Base-by-base conservation (phyloP, 2,888 invertebrate species). In the Mimachlamys varia region DNA sequence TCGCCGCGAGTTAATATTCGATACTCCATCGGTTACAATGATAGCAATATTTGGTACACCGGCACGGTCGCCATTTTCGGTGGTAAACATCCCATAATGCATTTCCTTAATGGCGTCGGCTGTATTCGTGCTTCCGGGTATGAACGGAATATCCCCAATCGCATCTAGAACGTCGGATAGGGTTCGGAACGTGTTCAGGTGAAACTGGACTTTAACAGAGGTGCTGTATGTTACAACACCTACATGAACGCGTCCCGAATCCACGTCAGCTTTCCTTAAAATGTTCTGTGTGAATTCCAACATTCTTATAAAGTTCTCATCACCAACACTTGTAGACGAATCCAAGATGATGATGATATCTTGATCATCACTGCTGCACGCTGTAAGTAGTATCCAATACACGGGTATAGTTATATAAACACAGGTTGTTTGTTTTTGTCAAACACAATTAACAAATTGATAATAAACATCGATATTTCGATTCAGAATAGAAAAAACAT, bases 11-110 rank as follows among this genome's bases (percentile, higher is more conserved):
- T 96, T 94, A 87, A 96, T 95, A 92, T 96, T 96, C 19, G 96
- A 96, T 22, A 95, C 94, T 19, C 96, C 96, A 91, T 96, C 96
- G 27, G 96, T 96, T 38, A 96, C 93, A 87, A 96, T 91, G 49
- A 96, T 94, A n/a, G 93, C 94, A 90, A 95, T 92, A 90, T 96
- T 95, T 22, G 93, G 93, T 0, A 94, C 94, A 89, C 92, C 92
- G 2, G 92, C 88, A 88, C 96, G 92, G 90, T 96, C 96, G 17
- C 96, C 96, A 88, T 93, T 94, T 38, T 89, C 91, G 17, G 88
- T 53, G 2, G 93, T 93, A 91, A 95, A 96, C 94, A 95, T 95
- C 53, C 94, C 91, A 33, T 92, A 90, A 53, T 95, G 92, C 94
- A 95, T 94, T 17, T 93, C 92, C 22, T 94, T 92, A 12, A 96